phyloP scores from a whole-genome alignment of 1,140 invertebrate genomes.

The Penaeus indicus region DNA sequence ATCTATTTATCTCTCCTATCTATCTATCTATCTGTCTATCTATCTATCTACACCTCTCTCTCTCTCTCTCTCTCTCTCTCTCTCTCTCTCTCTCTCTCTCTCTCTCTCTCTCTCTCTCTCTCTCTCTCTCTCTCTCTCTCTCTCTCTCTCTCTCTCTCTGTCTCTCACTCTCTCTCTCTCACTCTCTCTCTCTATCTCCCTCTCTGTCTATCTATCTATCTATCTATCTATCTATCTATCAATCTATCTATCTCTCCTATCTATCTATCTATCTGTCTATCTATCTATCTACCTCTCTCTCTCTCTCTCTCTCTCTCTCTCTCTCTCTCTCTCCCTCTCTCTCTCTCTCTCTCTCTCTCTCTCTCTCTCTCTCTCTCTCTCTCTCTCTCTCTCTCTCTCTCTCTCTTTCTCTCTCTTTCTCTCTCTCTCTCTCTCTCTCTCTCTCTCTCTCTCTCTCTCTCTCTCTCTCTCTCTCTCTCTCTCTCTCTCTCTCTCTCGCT shows the following conservation, averaged over 20 bases:
- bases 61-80: no score
- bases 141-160: neutral
- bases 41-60: no score
- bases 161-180: conserved; percentile 28
- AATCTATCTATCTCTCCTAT: neutral
- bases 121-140: conserved; percentile 33
- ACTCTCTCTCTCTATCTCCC: conserved; percentile 29
- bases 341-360: neutral
- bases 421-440: no score
- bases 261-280: neutral
- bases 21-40: no score
- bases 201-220: neutral
- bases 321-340: neutral
- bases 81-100: neutral
- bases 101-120: neutral
- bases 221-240: neutral
- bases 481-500: no score
- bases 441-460: no score
- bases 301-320: neutral
- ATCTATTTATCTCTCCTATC: neutral
- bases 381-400: neutral
- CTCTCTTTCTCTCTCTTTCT: no score
- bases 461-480: no score
- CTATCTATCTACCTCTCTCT: neutral
- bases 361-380: neutral